Evolutionary conservation across 2,113 vertebrate genomes (phyloP).

Genomic region (Tachuris rubrigastra): DNA sequence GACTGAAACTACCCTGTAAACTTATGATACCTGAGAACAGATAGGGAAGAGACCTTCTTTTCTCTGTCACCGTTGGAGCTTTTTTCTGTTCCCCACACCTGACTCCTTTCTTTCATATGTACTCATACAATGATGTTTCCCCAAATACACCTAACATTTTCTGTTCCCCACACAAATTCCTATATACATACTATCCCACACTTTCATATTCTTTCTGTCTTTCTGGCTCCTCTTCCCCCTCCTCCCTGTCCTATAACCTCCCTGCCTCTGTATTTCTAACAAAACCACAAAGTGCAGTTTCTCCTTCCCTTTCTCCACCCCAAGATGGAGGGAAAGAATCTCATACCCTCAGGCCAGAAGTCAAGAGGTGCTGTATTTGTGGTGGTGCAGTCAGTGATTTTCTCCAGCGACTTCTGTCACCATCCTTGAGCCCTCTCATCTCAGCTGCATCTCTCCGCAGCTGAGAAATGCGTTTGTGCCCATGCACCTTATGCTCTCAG

Average conservation of each 20-base stretch:
- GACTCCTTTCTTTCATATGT: neutral
- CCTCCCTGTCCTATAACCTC: neutral
- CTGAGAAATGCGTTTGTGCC: neutral
- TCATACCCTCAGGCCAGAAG: neutral
- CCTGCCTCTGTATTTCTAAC: neutral
- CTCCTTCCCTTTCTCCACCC: neutral
- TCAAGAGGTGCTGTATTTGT: neutral
- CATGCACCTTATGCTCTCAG: neutral
- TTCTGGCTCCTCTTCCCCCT: neutral
- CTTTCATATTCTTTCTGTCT: neutral
- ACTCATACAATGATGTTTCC: neutral
- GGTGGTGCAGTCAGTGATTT: neutral
- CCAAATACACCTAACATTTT: rapidly evolving
- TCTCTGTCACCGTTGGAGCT: neutral
- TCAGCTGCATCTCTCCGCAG: neutral
- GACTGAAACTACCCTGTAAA: neutral
- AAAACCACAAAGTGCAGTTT: neutral
- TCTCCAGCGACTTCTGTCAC: neutral
- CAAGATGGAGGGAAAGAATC: neutral
- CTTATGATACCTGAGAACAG: neutral
- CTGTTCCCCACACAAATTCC: neutral
- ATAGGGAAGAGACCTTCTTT: neutral
- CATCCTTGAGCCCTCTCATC: neutral
- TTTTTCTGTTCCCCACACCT: neutral
- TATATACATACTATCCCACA: too few species aligned